phyloP scores from a whole-genome alignment of 2,797 vertebrate genomes.

The Poeciliopsis turneri region DNA sequence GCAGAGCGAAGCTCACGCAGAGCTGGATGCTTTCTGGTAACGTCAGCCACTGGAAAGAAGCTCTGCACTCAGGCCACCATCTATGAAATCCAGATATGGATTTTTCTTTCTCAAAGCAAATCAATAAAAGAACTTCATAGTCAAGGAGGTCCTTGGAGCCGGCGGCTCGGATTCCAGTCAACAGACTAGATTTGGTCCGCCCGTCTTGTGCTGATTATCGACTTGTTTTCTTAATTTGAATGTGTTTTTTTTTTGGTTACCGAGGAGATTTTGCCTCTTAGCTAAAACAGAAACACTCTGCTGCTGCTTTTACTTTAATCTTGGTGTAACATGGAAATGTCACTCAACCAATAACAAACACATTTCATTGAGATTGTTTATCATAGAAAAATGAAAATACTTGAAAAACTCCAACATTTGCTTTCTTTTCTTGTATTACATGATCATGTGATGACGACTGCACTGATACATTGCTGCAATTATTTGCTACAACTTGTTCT shows the following conservation, averaged over 20 bases:
- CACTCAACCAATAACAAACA: not conserved
- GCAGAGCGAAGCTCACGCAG: not conserved
- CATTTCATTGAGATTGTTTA: not conserved
- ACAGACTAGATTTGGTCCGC: not conserved
- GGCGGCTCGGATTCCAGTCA: conserved; percentile 10
- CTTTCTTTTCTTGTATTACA: not conserved
- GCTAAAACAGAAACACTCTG: not conserved
- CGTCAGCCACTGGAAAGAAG: conserved; percentile 4
- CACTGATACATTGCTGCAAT: not conserved
- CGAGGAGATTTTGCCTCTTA: not conserved
- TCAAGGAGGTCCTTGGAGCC: conserved; percentile 11
- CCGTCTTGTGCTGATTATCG: conserved; percentile 2
- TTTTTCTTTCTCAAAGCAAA: conserved; percentile 16
- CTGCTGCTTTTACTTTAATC: not conserved
- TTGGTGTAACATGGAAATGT: not conserved
- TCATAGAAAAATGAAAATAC: not conserved
- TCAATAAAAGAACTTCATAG: conserved; percentile 13
- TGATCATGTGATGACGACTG: not conserved
- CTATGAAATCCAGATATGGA: conserved; percentile 1
- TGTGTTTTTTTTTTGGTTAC: not conserved
- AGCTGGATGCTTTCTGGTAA: conserved; percentile 6
- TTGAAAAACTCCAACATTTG: not conserved
- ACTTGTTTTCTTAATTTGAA: conserved; percentile 5
- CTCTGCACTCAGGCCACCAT: conserved; percentile 1
- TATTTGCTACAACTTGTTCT: not conserved